phyloP scores from a whole-genome alignment of 2,113 vertebrate species.

The Ibidorhyncha struthersii region DNA sequence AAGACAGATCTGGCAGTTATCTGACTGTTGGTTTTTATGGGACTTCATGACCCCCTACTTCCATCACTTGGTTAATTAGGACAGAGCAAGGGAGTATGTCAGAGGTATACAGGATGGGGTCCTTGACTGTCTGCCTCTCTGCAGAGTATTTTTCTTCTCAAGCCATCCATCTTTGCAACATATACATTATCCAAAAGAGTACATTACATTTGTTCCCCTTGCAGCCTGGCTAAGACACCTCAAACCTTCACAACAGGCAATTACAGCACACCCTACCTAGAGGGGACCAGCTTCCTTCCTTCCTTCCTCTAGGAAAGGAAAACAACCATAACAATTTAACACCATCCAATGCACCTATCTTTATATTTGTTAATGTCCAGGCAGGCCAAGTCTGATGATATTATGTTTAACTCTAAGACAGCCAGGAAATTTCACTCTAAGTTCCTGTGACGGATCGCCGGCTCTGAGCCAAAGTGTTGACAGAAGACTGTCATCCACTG shows the following conservation, averaged over 20 bases:
- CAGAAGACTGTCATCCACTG: background rate
- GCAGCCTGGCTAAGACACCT: background rate
- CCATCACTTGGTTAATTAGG: background rate
- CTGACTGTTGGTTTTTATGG: background rate
- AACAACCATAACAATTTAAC: background rate
- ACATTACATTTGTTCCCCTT: background rate
- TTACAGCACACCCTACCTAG: background rate
- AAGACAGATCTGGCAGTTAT: background rate
- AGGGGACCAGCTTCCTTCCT: background rate
- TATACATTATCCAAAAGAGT: background rate
- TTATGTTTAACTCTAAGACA: background rate
- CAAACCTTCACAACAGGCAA: background rate
- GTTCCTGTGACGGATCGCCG: background rate
- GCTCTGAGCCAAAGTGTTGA: background rate
- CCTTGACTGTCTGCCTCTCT: background rate
- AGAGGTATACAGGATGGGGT: background rate
- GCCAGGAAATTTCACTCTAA: background rate
- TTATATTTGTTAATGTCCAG: background rate
- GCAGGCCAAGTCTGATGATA: background rate
- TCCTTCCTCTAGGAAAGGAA: background rate
- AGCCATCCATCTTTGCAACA: background rate
- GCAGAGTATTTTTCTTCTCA: background rate
- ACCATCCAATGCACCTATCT: background rate
- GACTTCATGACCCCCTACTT: background rate
- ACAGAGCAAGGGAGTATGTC: background rate